Evolutionary conservation across 2,113 vertebrate genomes (phyloP).

Genomic region (Ictalurus punctatus): DNA sequence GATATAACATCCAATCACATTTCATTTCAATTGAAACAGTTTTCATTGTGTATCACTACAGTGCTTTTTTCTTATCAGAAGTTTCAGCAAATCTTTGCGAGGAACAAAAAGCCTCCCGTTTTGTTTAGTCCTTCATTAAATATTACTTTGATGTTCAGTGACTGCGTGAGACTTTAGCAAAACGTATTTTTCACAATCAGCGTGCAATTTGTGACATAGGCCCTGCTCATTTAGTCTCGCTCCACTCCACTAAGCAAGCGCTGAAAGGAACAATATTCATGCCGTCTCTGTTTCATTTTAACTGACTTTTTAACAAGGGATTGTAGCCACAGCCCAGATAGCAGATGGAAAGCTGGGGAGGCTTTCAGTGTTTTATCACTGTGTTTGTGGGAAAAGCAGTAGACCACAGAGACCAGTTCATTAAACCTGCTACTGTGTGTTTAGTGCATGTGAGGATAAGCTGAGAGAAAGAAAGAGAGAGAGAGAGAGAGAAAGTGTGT

Average conservation of each 20-base stretch:
- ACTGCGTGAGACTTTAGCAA: neutral
- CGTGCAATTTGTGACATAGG: conserved; percentile 34
- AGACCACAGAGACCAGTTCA: conserved; percentile 45
- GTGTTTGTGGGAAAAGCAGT: conserved; percentile 42
- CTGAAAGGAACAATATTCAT: conserved; percentile 51
- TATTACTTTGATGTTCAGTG: conserved; percentile 24
- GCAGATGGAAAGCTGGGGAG: conserved; percentile 41
- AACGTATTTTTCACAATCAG: conserved; percentile 17
- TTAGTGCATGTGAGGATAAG: conserved; percentile 29
- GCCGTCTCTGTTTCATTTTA: conserved; percentile 68
- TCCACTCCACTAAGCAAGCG: conserved; percentile 51
- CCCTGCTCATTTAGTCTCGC: conserved; percentile 52
- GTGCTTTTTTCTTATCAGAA: conserved; percentile 5
- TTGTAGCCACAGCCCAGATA: conserved; percentile 63
- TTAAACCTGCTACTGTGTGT: conserved; percentile 48
- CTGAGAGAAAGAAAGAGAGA: neutral
- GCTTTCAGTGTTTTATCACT: conserved; percentile 39
- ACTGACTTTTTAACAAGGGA: conserved; percentile 76
- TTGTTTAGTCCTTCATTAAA: conserved; percentile 8
- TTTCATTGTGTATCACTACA: neutral
- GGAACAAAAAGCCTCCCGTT: neutral
- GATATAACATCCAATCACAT: neutral
- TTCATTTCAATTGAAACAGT: neutral
- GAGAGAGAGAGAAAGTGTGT: neutral
- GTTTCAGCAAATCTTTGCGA: conserved; percentile 20